A percentile compares a stretch with the other conserved stretches of the same genome.
Conservation (phyloP, 2,888 invertebrate species). For the Oxycera nigricornis region DNA sequence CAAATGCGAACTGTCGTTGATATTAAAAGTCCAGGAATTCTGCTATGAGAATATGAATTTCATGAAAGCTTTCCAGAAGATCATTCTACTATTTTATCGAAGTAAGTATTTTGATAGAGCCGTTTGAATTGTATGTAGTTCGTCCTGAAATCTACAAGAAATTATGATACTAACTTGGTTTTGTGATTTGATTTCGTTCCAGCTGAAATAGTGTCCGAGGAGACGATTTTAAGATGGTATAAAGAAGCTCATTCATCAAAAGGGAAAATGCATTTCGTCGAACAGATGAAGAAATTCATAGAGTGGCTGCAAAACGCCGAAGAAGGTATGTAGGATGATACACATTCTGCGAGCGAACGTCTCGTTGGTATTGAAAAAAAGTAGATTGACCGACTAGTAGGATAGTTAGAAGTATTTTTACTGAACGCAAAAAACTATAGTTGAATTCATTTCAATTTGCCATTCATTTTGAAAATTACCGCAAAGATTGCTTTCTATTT, state of each 20-base stretch:
- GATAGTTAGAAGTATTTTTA: no score
- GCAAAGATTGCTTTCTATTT: background rate
- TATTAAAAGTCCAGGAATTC: slow-evolving; percentile 94
- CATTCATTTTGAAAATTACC: no score
- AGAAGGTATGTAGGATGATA: no score
- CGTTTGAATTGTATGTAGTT: background rate
- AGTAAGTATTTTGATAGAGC: slow-evolving; percentile 63
- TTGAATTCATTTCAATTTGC: no score
- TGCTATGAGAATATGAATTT: slow-evolving; percentile 99
- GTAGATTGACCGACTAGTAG: no score
- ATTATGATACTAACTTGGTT: background rate
- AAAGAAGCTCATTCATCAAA: slow-evolving; percentile 91
- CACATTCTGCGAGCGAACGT: no score
- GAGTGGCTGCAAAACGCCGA: slow-evolving; percentile 98
- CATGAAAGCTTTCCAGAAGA: slow-evolving; percentile 98
- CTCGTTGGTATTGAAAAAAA: no score
- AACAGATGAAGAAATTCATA: slow-evolving; percentile 97
- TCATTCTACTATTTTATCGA: slow-evolving; percentile 95
- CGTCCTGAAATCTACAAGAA: background rate
- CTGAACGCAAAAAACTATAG: no score
- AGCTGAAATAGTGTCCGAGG: slow-evolving; percentile 94
- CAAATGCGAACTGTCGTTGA: slow-evolving; percentile 85
- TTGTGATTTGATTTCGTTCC: slow-evolving; percentile 49
- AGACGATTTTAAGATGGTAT: slow-evolving; percentile 95
- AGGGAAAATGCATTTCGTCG: slow-evolving; percentile 97